These are phyloP conservation scores for Petrocephalus zakoni DNA, from an alignment of 2,113 vertebrate species.

Conservation along the genomic window DNA sequence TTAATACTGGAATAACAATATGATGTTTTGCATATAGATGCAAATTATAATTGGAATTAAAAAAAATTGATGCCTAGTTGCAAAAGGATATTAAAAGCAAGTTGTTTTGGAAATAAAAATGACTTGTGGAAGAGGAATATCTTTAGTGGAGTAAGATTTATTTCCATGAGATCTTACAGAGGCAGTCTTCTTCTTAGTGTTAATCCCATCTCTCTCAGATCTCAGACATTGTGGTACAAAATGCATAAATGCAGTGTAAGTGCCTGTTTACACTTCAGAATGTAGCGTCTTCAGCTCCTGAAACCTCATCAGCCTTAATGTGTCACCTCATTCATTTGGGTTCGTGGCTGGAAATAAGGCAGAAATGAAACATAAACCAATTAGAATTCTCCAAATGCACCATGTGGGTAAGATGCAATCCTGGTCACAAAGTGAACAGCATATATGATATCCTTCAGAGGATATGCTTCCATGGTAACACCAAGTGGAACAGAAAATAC, in stretches of 20 bases:
- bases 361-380: background rate
- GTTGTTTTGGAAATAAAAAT: background rate
- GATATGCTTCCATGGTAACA: constrained; percentile 8
- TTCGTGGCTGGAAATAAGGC: background rate
- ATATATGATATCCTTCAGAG: background rate
- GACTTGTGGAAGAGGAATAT: too few species aligned
- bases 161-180: background rate
- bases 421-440: background rate
- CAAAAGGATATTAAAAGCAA: background rate
- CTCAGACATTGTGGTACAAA: background rate
- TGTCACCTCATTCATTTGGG: background rate
- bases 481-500: background rate
- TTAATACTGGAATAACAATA: background rate
- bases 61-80: background rate
- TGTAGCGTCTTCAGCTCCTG: background rate
- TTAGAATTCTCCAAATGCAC: background rate
- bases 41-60: background rate
- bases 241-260: background rate
- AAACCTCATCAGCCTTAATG: background rate
- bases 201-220: background rate
- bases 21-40: background rate
- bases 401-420: background rate
- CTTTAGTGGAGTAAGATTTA: background rate
- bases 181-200: background rate
- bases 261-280: background rate